phyloP scores from a whole-genome alignment of 2,888 invertebrate species.

The Trachelus troglodyta region DNA sequence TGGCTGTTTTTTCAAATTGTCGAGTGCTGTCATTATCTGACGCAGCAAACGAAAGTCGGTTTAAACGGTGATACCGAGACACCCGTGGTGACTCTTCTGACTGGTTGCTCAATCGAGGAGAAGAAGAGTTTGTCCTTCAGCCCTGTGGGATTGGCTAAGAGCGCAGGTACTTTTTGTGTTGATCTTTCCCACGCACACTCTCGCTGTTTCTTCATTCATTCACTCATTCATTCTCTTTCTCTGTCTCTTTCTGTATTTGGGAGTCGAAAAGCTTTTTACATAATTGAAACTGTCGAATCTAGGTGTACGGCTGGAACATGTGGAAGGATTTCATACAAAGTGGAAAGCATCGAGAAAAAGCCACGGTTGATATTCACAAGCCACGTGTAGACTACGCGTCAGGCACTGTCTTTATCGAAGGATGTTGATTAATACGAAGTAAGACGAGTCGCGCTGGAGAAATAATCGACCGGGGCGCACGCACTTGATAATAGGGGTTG shows the following conservation, averaged over 20 bases:
- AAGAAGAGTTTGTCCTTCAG: slow-evolving; percentile 74
- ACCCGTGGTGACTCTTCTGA: slow-evolving; percentile 80
- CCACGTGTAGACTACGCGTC: too few species aligned
- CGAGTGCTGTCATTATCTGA: slow-evolving; percentile 85
- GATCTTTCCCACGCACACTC: not conserved
- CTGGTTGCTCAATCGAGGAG: slow-evolving; percentile 72
- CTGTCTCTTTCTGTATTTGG: too few species aligned
- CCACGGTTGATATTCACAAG: slow-evolving; percentile 69
- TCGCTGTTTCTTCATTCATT: not conserved
- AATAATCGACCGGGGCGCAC: slow-evolving; percentile 20
- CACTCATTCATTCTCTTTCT: not conserved
- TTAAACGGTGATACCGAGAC: slow-evolving; percentile 64
- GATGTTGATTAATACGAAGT: not conserved
- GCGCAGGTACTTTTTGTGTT: slow-evolving; percentile 69
- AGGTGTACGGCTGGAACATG: slow-evolving; percentile 85
- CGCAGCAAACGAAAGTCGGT: slow-evolving; percentile 66
- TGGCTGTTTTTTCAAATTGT: slow-evolving; percentile 84
- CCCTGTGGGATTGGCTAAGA: slow-evolving; percentile 80
- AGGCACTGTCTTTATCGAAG: not conserved
- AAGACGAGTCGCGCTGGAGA: slow-evolving; percentile 15
- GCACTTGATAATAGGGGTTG: slow-evolving; percentile 41
- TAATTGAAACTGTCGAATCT: slow-evolving; percentile 26
- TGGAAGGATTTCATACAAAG: slow-evolving; percentile 85
- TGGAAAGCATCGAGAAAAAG: slow-evolving; percentile 82
- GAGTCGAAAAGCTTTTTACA: too few species aligned